Evolutionary conservation across 2,888 invertebrate genomes (phyloP).

Genomic region (Holacanthella duospinosa): DNA sequence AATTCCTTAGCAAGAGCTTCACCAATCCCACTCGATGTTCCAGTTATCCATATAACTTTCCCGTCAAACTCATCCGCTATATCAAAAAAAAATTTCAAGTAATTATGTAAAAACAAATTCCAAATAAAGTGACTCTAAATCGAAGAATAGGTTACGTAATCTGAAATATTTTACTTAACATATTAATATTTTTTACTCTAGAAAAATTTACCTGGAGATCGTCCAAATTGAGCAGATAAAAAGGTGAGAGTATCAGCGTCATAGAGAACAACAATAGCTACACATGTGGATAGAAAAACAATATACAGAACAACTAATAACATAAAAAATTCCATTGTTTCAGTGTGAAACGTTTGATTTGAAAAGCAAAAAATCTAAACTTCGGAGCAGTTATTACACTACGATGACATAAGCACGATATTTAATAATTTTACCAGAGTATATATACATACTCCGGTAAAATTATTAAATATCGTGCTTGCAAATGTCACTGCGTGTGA

Average conservation of each 20-base stretch:
- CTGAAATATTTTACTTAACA: neutral
- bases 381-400: too few relatives aligned
- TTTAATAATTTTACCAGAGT: too few relatives aligned
- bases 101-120: neutral
- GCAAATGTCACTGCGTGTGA: too few relatives aligned
- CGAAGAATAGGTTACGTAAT: neutral
- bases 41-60: slow-evolving; percentile 72
- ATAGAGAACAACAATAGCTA: slow-evolving; percentile 26
- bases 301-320: slow-evolving; percentile 23
- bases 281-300: slow-evolving; percentile 26
- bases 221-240: slow-evolving; percentile 27
- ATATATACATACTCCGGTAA: too few relatives aligned
- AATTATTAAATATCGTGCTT: too few relatives aligned
- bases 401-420: too few relatives aligned
- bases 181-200: too few relatives aligned
- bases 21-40: slow-evolving; percentile 75
- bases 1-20: slow-evolving; percentile 58
- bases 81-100: neutral
- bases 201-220: slow-evolving; percentile 26
- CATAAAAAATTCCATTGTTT: slow-evolving; percentile 26
- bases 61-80: slow-evolving; percentile 45
- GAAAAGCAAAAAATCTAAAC: too few relatives aligned
- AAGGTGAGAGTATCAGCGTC: slow-evolving; percentile 34
- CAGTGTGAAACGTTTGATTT: too few relatives aligned
- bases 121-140: neutral